Evolutionary conservation across 2,888 invertebrate species (phyloP), one percentile per base, ranked within the genome.

Genomic region (Melikaiella ostensackeni): DNA sequence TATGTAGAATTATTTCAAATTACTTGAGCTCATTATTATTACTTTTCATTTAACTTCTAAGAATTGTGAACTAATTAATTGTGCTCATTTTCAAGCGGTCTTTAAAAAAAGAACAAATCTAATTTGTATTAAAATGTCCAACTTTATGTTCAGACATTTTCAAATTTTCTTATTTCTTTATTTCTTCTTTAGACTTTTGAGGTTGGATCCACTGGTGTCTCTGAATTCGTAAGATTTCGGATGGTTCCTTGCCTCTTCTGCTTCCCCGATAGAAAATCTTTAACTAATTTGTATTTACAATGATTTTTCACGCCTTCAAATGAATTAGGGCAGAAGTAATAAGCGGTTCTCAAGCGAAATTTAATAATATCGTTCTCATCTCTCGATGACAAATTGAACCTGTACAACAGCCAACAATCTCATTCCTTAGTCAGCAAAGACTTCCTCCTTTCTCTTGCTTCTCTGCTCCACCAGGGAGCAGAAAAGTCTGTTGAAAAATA

Each of bases 221-320:
- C 16, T 46, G 30, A 70, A 50, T 70, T 70, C 46, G 70, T 70
- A 50, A 70, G 70, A 70, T 70, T 70, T 50, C 9, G 19, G 16
- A 27, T 46, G 70, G 21, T 46, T 88, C 86, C 79, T 88, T 77
- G 35, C 2, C 5, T 11, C 46, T 84, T 80, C 86, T 90, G 84
- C 66, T 81, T 78, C 79, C 90, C 89, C 87, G 82, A 57, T 90
- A 84, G 77, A 84, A 89, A 89, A 89, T 89, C 89, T 90, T 86
- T 81, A 83, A 88, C 87, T 90, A 90, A 90, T 90, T 90, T 89
- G 90, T 89, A 89, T 89, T 89, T 88, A 88, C 88, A 89, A 88
- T 86, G 81, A 80, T 86, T 88, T 86, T 86, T 87, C 86, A 85
- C 87, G 86, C 88, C 85, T 87, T 79, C 73, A 77, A 84, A 86